Evolutionary conservation across 2,888 invertebrate species (phyloP), one percentile per base, ranked within the genome.

Genomic region (Molanna angustata): DNA sequence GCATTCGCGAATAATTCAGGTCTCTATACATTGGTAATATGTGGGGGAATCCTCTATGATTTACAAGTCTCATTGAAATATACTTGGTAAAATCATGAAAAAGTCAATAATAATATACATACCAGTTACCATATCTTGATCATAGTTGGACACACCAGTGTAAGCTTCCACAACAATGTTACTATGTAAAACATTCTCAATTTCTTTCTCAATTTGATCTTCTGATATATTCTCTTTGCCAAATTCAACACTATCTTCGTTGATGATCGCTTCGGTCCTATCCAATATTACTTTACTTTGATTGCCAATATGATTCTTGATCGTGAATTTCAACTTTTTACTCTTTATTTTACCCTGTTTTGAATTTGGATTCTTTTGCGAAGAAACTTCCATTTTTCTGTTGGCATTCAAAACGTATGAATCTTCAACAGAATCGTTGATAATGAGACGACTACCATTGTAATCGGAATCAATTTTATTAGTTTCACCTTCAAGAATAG

Each of bases 171-270:
- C 75, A 46, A 73, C 72, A 33, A 48, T 22, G 31, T 45, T 21
- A 2, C 75, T 75, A 60, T 77, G 75, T 44, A 77, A 53, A 0
- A 76, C 76, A 0, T 71, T 74, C 61, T 77, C 76, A 1, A 76
- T 74, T 63, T 76, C 76, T 54, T 75, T 76, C 53, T 77, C 76
- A 57, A 76, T 76, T 58, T 41, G 45, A 16, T 9, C 39, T n/a
- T 27, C 50, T 0, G 44, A 32, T 9, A 50, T 43, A 19, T 50
- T 50, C 37, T 50, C 50, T 50, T 50, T 50, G 4, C 50, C 43
- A 18, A 40, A 19, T 18, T 43, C 50, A 35, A 35, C 16, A n/a
- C 21, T 20, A 2, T 35, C 35, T 3, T 42, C 17, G 13, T 22
- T 43, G 18, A 13, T 27, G 11, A 27, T 11, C 11, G n/a, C 11